phyloP scores from a whole-genome alignment of 2,797 vertebrate species.

The Sebastes jordani region DNA sequence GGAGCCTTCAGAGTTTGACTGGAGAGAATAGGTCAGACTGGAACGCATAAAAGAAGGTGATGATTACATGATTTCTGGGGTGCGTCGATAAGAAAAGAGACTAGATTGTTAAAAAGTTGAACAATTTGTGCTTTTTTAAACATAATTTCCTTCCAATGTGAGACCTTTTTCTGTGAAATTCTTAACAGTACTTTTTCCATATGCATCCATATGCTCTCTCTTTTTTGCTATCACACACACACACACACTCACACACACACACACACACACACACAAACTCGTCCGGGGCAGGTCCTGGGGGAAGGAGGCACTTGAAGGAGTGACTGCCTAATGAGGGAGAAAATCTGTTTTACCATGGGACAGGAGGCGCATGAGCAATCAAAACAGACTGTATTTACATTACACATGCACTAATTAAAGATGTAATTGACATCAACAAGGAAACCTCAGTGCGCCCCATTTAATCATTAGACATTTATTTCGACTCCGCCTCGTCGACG shows the following conservation, averaged over 20 bases:
- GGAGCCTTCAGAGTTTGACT: slow-evolving; percentile 51
- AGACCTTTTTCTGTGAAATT: neutral
- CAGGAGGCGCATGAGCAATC: slow-evolving; percentile 69
- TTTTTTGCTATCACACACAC: neutral
- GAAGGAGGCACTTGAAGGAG: slow-evolving; percentile 76
- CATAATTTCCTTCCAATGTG: slow-evolving; percentile 2
- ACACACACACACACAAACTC: slow-evolving; percentile 21
- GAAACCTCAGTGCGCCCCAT: slow-evolving; percentile 49
- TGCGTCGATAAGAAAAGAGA: neutral
- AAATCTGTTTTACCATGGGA: slow-evolving; percentile 75
- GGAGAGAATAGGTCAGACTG: slow-evolving; percentile 45
- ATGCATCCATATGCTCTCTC: slow-evolving; percentile 31
- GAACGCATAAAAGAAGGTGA: slow-evolving; percentile 19
- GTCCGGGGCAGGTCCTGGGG: slow-evolving; percentile 76
- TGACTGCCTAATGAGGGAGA: slow-evolving; percentile 79
- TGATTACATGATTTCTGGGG: slow-evolving; percentile 17
- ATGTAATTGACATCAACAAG: slow-evolving; percentile 75
- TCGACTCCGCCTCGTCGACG: slow-evolving; percentile 11
- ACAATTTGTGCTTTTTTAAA: neutral
- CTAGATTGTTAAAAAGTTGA: slow-evolving; percentile 4
- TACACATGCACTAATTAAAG: slow-evolving; percentile 79
- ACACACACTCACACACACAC: slow-evolving; percentile 7
- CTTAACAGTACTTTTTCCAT: slow-evolving; percentile 14
- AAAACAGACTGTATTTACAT: slow-evolving; percentile 80
- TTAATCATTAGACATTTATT: slow-evolving; percentile 59